A percentile compares a stretch with the other conserved stretches of the same genome.
phyloP scores from a whole-genome alignment of 2,113 vertebrate genomes.

The Centropristis striata region DNA sequence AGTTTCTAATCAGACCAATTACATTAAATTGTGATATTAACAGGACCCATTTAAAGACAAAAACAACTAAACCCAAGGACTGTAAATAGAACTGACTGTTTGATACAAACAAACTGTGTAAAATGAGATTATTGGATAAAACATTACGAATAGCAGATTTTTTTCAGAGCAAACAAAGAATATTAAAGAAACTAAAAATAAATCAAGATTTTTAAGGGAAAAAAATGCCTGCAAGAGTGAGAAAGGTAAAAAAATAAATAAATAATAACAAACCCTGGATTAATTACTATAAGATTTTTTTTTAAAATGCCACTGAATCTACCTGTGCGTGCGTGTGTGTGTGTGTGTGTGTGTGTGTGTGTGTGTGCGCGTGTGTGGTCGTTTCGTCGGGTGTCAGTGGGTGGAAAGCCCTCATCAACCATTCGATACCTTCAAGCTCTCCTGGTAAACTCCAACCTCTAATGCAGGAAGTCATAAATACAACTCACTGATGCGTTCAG shows the following conservation, averaged over 20 bases:
- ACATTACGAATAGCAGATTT: not conserved
- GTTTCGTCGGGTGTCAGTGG: not conserved
- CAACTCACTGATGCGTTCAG: constrained; percentile 58
- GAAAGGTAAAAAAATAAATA: not conserved
- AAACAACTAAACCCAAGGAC: not conserved
- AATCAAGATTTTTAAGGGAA: no score
- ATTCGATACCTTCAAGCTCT: constrained; percentile 36
- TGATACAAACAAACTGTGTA: not conserved
- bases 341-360: constrained; percentile 17
- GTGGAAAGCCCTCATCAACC: constrained; percentile 36
- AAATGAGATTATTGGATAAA: not conserved
- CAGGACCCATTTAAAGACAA: not conserved
- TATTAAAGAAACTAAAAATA: no score
- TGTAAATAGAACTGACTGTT: not conserved
- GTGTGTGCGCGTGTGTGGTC: constrained; percentile 29
- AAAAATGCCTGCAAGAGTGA: not conserved
- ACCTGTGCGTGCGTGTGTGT: not conserved
- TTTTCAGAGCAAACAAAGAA: no score
- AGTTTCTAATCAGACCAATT: no score
- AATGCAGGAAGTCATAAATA: constrained; percentile 66
- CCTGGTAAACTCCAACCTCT: constrained; percentile 39
- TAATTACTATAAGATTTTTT: not conserved
- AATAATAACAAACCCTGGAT: no score
- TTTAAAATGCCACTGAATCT: not conserved
- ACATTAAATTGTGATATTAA: not conserved